Evolutionary conservation across 2,888 invertebrate species (phyloP), one percentile per base, ranked within the genome.

Genomic region (Hybos culiciformis): DNA sequence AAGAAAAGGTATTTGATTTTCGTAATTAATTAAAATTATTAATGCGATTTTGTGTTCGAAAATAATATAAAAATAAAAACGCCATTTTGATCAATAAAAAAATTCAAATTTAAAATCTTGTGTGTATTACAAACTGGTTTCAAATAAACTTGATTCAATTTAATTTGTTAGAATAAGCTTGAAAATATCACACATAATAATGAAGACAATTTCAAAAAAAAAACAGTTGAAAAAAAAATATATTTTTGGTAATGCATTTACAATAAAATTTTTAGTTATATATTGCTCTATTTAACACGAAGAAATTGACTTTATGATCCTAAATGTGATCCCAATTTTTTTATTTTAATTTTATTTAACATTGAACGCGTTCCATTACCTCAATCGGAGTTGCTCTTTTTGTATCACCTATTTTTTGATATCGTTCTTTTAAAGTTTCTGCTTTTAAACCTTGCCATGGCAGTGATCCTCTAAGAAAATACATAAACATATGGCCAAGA

Each of bases 401-500:
- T 54, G 98, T 98, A 70, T 99, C 98, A 60, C 98, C 98, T 68
- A 99, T 99, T 77, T 98, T 98, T 76, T 98, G 97, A 76, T 99
- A 99, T 66, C 98, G 77, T 72, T 97, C 96, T 74, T 97, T 97
- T 62, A 97, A 78, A 62, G 96, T 97, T 70, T 97, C 97, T 58
- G 97, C 97, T 77, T 98, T 98, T 63, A 99, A 79, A 59, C 98
- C 98, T 75, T 99, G 98, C 97, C 97, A 97, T 56, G 98, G 98
- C 70, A 99, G 78, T 69, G 93, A 94, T 60, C 98, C 98, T 59
- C 98, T 80, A 70, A 99, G 78, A 75, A 99, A 99, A 77, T 99
- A 99, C 97, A 99, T 97, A 75, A 99, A 98, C 98, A 99, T 99
- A 74, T 98, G 97, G 53, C 98, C 98, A 62, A 99, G 76, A 51